Conservation (phyloP, 2,888 invertebrate species). For the Mayetiola destructor region DNA sequence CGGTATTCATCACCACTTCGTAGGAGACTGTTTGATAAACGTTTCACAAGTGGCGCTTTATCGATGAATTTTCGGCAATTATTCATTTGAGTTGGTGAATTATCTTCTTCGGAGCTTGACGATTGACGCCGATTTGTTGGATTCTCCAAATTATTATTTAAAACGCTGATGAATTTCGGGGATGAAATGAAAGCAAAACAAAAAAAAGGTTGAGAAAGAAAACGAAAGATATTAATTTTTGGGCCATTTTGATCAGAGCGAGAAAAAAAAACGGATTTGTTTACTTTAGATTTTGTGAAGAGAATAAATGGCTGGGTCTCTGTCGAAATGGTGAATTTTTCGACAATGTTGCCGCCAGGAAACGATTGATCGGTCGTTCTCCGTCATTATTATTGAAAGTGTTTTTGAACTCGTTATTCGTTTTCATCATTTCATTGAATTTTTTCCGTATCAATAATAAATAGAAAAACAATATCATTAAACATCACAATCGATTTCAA, state of each 20-base stretch:
- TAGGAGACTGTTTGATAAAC: conserved; percentile 61
- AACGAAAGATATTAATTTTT: no score
- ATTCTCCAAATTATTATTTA: conserved; percentile 2
- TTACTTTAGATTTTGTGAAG: conserved; percentile 31
- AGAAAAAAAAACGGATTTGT: conserved; percentile 26
- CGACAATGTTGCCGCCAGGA: neutral
- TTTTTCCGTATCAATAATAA: neutral
- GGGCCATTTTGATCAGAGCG: no score
- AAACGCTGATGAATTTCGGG: no score
- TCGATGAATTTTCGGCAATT: conserved; percentile 68
- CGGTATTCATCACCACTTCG: conserved; percentile 56
- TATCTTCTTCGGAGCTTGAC: conserved; percentile 68
- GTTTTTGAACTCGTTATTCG: conserved; percentile 5
- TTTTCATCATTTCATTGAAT: conserved; percentile 2
- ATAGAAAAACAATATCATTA: neutral
- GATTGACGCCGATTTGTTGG: conserved; percentile 21
- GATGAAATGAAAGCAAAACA: neutral
- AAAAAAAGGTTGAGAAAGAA: neutral
- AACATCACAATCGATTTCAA: no score
- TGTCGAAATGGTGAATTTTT: conserved; percentile 16
- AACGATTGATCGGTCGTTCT: neutral
- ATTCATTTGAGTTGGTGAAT: conserved; percentile 72
- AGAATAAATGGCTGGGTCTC: conserved; percentile 29
- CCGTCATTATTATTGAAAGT: neutral
- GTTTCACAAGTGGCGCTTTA: conserved; percentile 61